phyloP scores from a whole-genome alignment of 2,797 vertebrate genomes.

The Coluber constrictor region DNA sequence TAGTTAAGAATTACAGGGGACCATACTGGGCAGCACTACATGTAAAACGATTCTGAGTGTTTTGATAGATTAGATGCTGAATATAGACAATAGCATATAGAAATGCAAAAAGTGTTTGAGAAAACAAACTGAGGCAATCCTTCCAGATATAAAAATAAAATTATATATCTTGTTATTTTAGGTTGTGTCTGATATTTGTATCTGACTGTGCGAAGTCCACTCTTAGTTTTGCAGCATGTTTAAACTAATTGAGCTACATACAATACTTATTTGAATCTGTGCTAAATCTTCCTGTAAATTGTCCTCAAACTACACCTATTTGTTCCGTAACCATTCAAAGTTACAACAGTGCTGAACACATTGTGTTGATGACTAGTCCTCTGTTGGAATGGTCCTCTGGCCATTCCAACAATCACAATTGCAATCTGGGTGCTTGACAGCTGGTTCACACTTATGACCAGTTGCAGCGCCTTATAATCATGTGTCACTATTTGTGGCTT shows the following conservation, averaged over 20 bases:
- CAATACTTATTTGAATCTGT: background rate
- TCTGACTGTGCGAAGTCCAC: background rate
- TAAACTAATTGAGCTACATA: background rate
- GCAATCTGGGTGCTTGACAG: background rate
- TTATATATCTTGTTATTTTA: background rate
- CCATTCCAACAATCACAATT: background rate
- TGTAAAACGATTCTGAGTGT: background rate
- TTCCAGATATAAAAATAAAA: background rate
- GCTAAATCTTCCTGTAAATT: background rate
- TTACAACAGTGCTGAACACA: background rate
- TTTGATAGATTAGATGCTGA: background rate
- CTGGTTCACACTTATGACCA: background rate
- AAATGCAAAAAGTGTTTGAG: background rate
- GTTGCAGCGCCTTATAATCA: background rate
- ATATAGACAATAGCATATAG: background rate
- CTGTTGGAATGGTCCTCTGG: background rate
- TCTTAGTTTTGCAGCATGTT: background rate
- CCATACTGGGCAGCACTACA: background rate
- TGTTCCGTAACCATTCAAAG: background rate
- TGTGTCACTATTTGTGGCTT: background rate
- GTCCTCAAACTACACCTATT: background rate
- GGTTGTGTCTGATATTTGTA: background rate
- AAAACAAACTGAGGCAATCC: background rate
- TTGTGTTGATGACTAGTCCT: background rate
- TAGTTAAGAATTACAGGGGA: too few relatives aligned